Evolutionary conservation across 2,113 vertebrate species (phyloP), one percentile per base, ranked within the genome.

Genomic region (Phainopepla nitens): DNA sequence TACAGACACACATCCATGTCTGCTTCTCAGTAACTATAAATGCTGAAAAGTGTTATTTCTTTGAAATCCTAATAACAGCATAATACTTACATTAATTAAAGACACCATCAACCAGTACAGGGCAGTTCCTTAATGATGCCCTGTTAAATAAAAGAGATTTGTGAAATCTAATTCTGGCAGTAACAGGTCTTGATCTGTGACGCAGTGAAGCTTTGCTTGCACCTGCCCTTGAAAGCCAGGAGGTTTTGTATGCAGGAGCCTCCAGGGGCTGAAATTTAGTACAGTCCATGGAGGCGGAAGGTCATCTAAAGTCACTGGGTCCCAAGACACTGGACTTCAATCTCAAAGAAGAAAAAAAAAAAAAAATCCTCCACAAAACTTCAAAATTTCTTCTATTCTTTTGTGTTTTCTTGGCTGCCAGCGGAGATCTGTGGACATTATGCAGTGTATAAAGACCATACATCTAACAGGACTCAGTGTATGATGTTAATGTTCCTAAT

Each of bases 211-310:
- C 98, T 97, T 98, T 98, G 95, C 98, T 97, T 98, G 98, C 98
- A 98, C 98, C 98, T 98, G 98, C 98, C 98, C 97, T 98, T 97
- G 96, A 81, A 80, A 98, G 97, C 97, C 97, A 97, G 87, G 94
- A 97, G 97, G 97, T 98, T 98, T 98, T 98, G 97, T 98, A 95
- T 98, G 97, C 93, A 97, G 96, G 97, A 98, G 97, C 98, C 98
- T 98, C 98, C 97, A 96, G 98, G 98, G 98, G 98, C 97, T 98
- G 98, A 98, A 98, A 98, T 98, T 97, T 97, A 98, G 98, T 97
- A 98, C 97, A 97, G 97, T 98, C 98, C 97, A 8, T 97, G 93
- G 96, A 98, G 97, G 95, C 93, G 87, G 97, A 97, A 98, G 98
- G 98, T 98, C 98, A 98, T 96, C 97, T 62, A 96, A 97, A 98